A percentile compares a stretch with the other conserved stretches of the same genome.
Conservation (phyloP, 2,113 vertebrate species). For the Polypterus senegalus region DNA sequence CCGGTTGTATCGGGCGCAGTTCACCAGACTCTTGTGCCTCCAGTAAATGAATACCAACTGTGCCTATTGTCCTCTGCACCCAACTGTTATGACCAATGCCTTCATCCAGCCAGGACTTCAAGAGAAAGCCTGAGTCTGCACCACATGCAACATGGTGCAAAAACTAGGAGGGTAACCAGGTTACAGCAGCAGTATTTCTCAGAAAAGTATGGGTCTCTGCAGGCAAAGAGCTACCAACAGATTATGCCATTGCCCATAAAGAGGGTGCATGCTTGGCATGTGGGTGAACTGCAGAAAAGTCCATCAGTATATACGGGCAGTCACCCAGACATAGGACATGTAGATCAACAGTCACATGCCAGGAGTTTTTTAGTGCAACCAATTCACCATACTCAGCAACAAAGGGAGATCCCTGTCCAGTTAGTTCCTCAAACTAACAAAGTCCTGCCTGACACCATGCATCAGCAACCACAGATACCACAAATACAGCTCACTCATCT, state of each 20-base stretch:
- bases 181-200: conserved; percentile 29
- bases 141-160: too few relatives aligned
- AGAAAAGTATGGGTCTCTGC: conserved; percentile 34
- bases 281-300: conserved; percentile 32
- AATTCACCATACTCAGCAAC: conserved; percentile 27
- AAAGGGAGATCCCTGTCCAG: neutral
- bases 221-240: conserved; percentile 35
- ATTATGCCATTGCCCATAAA: conserved; percentile 30
- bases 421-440: conserved; percentile 19
- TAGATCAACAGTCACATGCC: conserved; percentile 39
- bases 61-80: conserved; percentile 21
- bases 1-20: too few relatives aligned
- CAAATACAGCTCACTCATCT: conserved; percentile 44
- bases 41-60: too few relatives aligned
- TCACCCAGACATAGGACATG: conserved; percentile 41
- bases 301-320: conserved; percentile 27
- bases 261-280: conserved; percentile 32
- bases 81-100: conserved; percentile 66
- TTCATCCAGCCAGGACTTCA: conserved; percentile 8
- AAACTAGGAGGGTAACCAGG: too few relatives aligned
- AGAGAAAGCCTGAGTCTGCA: too few relatives aligned
- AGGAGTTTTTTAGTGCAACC: conserved; percentile 21
- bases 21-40: too few relatives aligned
- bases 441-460: too few relatives aligned
- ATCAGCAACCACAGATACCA: conserved; percentile 34